Evolutionary conservation across 1,140 invertebrate species (phyloP).

Genomic region (Drosophila mauritiana): DNA sequence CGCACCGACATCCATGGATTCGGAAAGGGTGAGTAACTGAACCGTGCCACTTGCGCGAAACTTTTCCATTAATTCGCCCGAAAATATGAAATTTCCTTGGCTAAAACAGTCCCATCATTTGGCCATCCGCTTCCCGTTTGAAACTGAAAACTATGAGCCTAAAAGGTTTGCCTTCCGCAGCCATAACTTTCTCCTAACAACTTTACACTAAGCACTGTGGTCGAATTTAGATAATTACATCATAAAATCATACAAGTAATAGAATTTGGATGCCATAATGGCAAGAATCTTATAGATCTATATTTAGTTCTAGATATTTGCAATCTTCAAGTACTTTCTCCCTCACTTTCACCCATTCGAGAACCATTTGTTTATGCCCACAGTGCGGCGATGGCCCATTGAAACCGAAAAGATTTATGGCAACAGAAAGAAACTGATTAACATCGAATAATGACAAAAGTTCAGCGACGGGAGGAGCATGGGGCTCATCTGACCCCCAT

Average conservation of each 20-base stretch:
- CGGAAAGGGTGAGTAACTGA: slow-evolving; percentile 88
- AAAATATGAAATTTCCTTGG: background rate
- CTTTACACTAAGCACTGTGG: background rate
- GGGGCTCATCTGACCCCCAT: slow-evolving; percentile 54
- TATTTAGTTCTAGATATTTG: no score
- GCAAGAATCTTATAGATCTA: no score
- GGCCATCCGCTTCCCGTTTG: background rate
- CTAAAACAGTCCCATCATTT: background rate
- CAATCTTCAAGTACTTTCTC: no score
- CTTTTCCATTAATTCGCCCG: background rate
- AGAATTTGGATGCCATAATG: no score
- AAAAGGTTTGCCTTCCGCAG: background rate
- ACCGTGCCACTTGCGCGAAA: no score
- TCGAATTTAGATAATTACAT: no score
- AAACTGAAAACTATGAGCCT: background rate
- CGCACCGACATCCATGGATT: slow-evolving; percentile 88
- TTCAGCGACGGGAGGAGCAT: slow-evolving; percentile 68
- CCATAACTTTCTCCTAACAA: background rate
- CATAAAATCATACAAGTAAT: no score
- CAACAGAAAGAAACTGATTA: slow-evolving; percentile 75
- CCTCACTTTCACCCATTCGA: background rate
- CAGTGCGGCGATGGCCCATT: slow-evolving; percentile 7
- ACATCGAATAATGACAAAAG: slow-evolving; percentile 84
- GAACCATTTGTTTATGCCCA: background rate
- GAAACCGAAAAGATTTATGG: slow-evolving; percentile 59